Evolutionary conservation across 2,113 vertebrate genomes (phyloP).

Genomic region (Nicator chloris): DNA sequence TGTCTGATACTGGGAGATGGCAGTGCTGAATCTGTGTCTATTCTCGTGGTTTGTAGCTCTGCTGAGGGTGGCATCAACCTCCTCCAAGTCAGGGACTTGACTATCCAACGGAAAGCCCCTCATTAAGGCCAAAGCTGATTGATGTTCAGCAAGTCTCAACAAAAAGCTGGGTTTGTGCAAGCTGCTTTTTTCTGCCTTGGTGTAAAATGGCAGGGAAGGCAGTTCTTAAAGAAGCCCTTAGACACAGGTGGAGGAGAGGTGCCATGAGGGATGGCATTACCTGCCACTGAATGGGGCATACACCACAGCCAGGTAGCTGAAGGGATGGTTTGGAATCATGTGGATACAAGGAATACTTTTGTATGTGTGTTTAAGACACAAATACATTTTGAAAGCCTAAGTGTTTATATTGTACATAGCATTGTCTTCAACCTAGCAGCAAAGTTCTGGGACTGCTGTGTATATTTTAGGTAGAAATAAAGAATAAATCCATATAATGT

Average conservation of each 20-base stretch:
- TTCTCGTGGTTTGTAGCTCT: background rate
- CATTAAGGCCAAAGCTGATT: background rate
- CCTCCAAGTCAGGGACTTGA: background rate
- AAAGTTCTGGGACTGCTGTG: background rate
- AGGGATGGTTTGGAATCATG: background rate
- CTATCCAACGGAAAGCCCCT: rapidly evolving
- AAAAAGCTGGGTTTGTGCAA: background rate
- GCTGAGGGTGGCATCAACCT: background rate
- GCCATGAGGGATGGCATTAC: rapidly evolving
- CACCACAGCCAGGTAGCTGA: rapidly evolving
- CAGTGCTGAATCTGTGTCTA: background rate
- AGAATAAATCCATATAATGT: background rate
- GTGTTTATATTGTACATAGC: background rate
- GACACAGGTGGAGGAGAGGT: background rate
- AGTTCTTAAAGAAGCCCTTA: background rate
- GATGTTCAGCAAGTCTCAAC: rapidly evolving
- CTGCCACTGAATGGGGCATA: background rate
- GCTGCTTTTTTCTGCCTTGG: background rate
- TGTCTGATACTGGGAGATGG: background rate
- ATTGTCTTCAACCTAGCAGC: background rate
- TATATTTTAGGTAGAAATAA: background rate
- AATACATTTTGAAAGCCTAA: background rate
- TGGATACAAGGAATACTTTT: background rate
- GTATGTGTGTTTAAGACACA: background rate
- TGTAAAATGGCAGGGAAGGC: background rate